These are phyloP conservation scores for Phrynocephalus versicolor DNA, from an alignment of 2,113 vertebrate genomes.

Conservation along the genomic window DNA sequence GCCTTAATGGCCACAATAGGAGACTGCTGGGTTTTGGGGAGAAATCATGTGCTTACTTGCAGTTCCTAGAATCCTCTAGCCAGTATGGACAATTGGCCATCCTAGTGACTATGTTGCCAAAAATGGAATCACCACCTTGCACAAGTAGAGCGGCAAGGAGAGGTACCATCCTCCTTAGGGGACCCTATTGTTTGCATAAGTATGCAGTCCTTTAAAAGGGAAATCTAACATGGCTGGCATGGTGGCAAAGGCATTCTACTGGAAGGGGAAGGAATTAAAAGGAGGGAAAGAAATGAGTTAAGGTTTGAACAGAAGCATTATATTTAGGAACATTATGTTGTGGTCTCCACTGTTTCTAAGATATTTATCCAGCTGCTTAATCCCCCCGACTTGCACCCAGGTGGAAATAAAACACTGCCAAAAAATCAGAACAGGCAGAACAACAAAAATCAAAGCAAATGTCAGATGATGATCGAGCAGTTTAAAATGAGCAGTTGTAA, in stretches of 20 bases:
- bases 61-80: neutral
- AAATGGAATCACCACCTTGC: neutral
- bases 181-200: neutral
- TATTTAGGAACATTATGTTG: neutral
- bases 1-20: neutral
- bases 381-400: neutral
- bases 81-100: neutral
- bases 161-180: neutral
- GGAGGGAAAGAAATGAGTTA: neutral
- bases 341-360: neutral
- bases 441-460: neutral
- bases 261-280: neutral
- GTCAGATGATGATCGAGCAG: neutral
- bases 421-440: neutral
- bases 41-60: neutral
- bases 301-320: neutral
- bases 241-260: too few relatives aligned
- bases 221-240: too few relatives aligned
- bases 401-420: neutral
- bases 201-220: too few relatives aligned
- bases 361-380: neutral
- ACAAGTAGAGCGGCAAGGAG: too few relatives aligned
- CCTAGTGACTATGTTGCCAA: neutral
- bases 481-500: neutral
- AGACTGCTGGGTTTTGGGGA: neutral